Evolutionary conservation across 2,797 vertebrate genomes (phyloP), one percentile per base, ranked within the genome.

Genomic region (Alcedo quadribrachys): DNA sequence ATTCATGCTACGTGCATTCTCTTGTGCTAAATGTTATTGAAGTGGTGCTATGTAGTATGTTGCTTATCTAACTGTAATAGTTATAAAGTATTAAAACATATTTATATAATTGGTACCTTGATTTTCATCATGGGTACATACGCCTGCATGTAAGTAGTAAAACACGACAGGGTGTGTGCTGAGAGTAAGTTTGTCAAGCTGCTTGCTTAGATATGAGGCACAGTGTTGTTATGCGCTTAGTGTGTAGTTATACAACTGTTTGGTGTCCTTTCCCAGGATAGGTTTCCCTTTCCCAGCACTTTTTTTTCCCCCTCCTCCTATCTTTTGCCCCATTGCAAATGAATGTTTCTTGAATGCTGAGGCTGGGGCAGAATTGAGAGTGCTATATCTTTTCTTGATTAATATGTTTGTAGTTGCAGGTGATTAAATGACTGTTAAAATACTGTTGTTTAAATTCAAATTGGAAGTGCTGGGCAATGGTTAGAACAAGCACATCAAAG

Each of bases 71-170:
- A 2, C n/a, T 91, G 24, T 84, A 53, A 66, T 66, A 42, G 30
- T 81, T 92, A 89, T 84, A 70, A 90, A 93, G 71, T 37, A 76
- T 69, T 78, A 50, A 85, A 91, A 73, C 15, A 19, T 75, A 57
- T 77, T 75, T 73, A 12, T 88, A 4, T 85, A 85, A 81, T 75
- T 81, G 14, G 20, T 90, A 20, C 24, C 30, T 90, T 84, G 30
- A 53, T 92, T 91, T 90, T 81, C 55, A 40, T 82, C n/a, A 8
- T 45, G 54, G 48, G 37, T 91, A 21, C 15, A 0, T 71, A 83
- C 0, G 2, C 61, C 50, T 91, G 12, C 40, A 25, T 58, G 45
- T 67, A 90, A 71, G 46, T 54, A 71, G 55, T 81, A 81, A 71
- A 82, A 71, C 66, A 80, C 1, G 8, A 42, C 42, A 57, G 57